These are phyloP conservation scores for Dryadula phaetusa DNA, from an alignment of 2,888 invertebrate genomes.

Conservation along the genomic window DNA sequence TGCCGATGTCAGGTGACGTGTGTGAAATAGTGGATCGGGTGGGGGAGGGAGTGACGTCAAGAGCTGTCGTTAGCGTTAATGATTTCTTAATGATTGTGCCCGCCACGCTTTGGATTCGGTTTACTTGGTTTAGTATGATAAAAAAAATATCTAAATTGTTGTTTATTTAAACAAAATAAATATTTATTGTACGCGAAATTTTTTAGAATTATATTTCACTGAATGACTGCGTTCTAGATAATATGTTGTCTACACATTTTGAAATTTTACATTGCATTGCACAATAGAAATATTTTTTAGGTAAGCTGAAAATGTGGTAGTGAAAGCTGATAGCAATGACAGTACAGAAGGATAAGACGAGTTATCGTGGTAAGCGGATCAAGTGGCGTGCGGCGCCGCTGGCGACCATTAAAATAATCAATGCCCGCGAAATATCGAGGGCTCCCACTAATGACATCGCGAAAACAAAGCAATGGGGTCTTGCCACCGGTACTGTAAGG, in stretches of 20 bases:
- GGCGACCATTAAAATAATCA: constrained; percentile 82
- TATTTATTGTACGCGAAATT: background rate
- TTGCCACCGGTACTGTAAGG: constrained; percentile 38
- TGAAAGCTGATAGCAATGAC: constrained; percentile 29
- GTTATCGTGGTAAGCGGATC: constrained; percentile 50
- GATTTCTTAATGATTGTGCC: constrained; percentile 69
- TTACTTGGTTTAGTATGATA: constrained; percentile 29
- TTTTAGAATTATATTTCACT: background rate
- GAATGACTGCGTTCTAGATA: too few species aligned
- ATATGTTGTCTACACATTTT: background rate
- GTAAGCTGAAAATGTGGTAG: background rate
- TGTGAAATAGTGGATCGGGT: constrained; percentile 42
- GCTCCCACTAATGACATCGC: constrained; percentile 82
- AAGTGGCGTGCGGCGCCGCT: constrained; percentile 61
- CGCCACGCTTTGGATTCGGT: constrained; percentile 43
- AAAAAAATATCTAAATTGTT: constrained; percentile 15
- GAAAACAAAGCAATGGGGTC: constrained; percentile 74
- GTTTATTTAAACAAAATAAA: background rate
- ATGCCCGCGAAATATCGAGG: constrained; percentile 80
- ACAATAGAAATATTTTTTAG: background rate
- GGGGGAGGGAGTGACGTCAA: constrained; percentile 51
- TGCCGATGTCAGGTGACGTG: constrained; percentile 42
- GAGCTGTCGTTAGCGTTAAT: constrained; percentile 62
- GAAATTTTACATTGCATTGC: background rate
- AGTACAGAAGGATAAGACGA: constrained; percentile 40